Percentiles rank a stretch among this genome's conserved stretches.
phyloP scores from a whole-genome alignment of 1,140 invertebrate species.

The Heliconius hermathena region DNA sequence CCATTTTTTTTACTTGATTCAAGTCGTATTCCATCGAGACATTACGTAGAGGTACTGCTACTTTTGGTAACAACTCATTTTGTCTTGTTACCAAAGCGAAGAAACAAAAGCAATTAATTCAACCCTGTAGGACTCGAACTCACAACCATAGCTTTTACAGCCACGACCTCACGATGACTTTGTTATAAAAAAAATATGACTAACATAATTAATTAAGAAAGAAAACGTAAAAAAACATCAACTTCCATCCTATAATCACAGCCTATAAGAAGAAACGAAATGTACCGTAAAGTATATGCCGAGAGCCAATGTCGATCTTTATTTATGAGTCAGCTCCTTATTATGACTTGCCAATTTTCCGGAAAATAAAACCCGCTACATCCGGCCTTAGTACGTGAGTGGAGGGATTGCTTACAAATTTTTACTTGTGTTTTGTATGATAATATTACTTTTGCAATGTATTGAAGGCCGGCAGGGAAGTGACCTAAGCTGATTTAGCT shows the following conservation, averaged over 20 bases:
- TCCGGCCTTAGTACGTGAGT: conserved; percentile 58
- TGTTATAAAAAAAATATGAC: not conserved
- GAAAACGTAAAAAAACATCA: not conserved
- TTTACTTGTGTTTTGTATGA: conserved; percentile 66
- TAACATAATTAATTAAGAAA: conserved; percentile 7
- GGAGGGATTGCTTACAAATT: conserved; percentile 64
- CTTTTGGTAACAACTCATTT: too few relatives aligned
- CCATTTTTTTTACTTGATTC: too few relatives aligned
- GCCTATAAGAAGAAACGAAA: conserved; percentile 59
- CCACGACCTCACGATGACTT: not conserved
- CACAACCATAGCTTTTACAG: too few relatives aligned
- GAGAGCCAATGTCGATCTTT: conserved; percentile 75
- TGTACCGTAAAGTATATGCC: conserved; percentile 71
- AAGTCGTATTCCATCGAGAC: too few relatives aligned
- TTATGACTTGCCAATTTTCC: conserved; percentile 79
- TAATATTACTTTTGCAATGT: conserved; percentile 52
- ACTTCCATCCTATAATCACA: not conserved
- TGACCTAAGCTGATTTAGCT: not conserved
- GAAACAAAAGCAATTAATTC: too few relatives aligned
- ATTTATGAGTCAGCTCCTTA: conserved; percentile 78
- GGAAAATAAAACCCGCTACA: conserved; percentile 73
- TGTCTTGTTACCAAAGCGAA: too few relatives aligned
- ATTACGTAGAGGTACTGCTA: too few relatives aligned
- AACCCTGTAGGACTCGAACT: too few relatives aligned
- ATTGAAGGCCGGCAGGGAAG: not conserved